Evolutionary conservation across 2,888 invertebrate genomes (phyloP).

Genomic region (Peribatodes rhomboidaria): DNA sequence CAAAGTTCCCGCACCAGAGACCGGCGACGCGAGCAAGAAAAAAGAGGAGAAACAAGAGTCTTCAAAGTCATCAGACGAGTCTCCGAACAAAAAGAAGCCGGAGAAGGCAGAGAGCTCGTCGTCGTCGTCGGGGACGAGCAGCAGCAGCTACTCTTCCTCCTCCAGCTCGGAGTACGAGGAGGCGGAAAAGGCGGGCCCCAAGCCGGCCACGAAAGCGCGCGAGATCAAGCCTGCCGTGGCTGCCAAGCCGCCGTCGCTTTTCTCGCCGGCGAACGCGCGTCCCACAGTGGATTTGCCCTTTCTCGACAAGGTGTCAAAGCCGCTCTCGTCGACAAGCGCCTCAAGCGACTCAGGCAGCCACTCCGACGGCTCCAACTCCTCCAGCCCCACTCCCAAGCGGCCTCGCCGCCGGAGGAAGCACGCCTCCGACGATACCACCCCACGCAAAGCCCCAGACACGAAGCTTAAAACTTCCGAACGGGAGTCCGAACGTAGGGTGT

Average conservation of each 20-base stretch:
- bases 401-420: slow-evolving; percentile 77
- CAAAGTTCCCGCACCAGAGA: slow-evolving; percentile 76
- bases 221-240: slow-evolving; percentile 73
- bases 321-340: slow-evolving; percentile 88
- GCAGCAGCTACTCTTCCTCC: slow-evolving; percentile 86
- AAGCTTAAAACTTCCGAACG: slow-evolving; percentile 94
- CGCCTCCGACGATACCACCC: slow-evolving; percentile 70
- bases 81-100: slow-evolving; percentile 61
- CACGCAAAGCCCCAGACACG: slow-evolving; percentile 91
- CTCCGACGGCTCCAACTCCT: slow-evolving; percentile 73
- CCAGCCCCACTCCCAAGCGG: slow-evolving; percentile 76
- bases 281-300: slow-evolving; percentile 91
- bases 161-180: slow-evolving; percentile 88
- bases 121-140: slow-evolving; percentile 85
- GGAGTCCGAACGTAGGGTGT: slow-evolving; percentile 90
- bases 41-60: slow-evolving; percentile 69
- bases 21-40: slow-evolving; percentile 71
- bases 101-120: slow-evolving; percentile 76
- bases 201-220: slow-evolving; percentile 77
- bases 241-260: slow-evolving; percentile 71
- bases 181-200: slow-evolving; percentile 43
- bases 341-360: slow-evolving; percentile 87
- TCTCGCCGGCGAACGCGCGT: slow-evolving; percentile 80
- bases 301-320: slow-evolving; percentile 92
- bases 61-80: slow-evolving; percentile 72